Conservation (phyloP, 2,888 invertebrate species). For the Acanthopleura granulata region DNA sequence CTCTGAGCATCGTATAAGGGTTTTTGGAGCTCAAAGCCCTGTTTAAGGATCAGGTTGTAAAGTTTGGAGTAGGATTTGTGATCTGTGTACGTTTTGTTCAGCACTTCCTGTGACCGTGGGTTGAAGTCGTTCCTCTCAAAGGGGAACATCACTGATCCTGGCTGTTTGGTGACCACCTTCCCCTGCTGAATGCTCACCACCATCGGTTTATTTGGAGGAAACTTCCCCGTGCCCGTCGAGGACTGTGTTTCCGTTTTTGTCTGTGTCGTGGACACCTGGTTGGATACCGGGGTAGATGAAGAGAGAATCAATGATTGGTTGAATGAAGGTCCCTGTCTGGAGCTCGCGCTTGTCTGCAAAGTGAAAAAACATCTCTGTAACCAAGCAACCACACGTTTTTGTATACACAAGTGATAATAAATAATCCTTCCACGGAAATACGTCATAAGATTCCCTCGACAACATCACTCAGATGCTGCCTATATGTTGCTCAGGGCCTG, state of each 20-base stretch:
- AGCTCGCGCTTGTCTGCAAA: not conserved
- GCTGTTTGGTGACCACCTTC: constrained; percentile 19
- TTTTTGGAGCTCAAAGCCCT: constrained; percentile 52
- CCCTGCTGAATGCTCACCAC: constrained; percentile 15
- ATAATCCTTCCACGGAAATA: too few relatives aligned
- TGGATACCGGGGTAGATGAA: not conserved
- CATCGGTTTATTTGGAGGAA: constrained; percentile 9
- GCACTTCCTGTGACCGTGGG: constrained; percentile 48
- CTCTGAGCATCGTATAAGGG: constrained; percentile 53
- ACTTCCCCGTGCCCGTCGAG: not conserved
- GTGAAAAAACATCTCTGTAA: not conserved
- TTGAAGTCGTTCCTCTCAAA: constrained; percentile 47
- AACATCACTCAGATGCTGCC: too few relatives aligned
- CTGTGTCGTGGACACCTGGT: not conserved
- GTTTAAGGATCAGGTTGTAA: constrained; percentile 50
- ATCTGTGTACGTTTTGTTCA: constrained; percentile 50
- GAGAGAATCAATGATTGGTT: constrained; percentile 6
- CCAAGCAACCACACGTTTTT: too few relatives aligned
- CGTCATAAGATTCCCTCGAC: too few relatives aligned
- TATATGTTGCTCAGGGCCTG: too few relatives aligned
- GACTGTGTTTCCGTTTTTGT: not conserved
- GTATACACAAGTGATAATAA: too few relatives aligned
- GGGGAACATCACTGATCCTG: constrained; percentile 16
- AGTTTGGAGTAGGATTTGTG: constrained; percentile 52
- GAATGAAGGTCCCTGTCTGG: not conserved